A percentile compares a stretch with the other conserved stretches of the same genome.
Conservation (phyloP, 2,797 vertebrate species). For the Phalloptychus januarius region DNA sequence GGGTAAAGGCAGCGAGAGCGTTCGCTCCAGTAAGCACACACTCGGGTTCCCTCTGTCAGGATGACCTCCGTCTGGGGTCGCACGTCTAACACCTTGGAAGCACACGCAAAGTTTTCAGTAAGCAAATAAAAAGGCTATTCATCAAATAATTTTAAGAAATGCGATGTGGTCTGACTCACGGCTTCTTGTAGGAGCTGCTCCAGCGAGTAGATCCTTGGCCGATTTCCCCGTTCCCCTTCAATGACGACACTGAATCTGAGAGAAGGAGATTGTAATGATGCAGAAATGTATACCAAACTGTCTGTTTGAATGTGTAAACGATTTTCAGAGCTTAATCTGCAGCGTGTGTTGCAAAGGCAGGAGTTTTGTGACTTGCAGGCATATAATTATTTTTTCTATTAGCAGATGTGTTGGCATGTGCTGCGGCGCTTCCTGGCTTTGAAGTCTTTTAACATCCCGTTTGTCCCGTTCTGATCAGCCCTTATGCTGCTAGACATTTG, state of each 20-base stretch:
- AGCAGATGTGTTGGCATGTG: slow-evolving; percentile 34
- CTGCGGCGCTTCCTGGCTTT: slow-evolving; percentile 38
- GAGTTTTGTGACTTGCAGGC: not conserved
- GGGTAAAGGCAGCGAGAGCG: slow-evolving; percentile 95
- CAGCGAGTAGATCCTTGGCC: slow-evolving; percentile 92
- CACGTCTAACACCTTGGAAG: slow-evolving; percentile 88
- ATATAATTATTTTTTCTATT: slow-evolving; percentile 12
- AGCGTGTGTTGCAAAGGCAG: not conserved
- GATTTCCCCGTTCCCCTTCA: slow-evolving; percentile 93
- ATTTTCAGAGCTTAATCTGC: not conserved
- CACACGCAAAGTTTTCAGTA: slow-evolving; percentile 3
- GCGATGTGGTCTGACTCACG: slow-evolving; percentile 75
- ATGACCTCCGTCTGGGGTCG: slow-evolving; percentile 85
- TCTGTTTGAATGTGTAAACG: not conserved
- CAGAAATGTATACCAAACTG: not conserved
- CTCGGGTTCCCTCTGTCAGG: slow-evolving; percentile 87
- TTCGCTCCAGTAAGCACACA: slow-evolving; percentile 97
- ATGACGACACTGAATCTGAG: slow-evolving; percentile 94
- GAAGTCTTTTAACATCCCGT: slow-evolving; percentile 32
- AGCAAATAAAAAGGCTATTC: not conserved
- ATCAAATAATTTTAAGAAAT: not conserved
- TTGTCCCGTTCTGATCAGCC: slow-evolving; percentile 31
- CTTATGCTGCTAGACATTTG: slow-evolving; percentile 40
- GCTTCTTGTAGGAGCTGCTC: slow-evolving; percentile 97
- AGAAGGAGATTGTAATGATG: not conserved